A percentile compares a stretch with the other conserved stretches of the same genome.
Evolutionary conservation across 2,888 invertebrate species (phyloP).

Genomic region (Rotaria magnacalcarata): DNA sequence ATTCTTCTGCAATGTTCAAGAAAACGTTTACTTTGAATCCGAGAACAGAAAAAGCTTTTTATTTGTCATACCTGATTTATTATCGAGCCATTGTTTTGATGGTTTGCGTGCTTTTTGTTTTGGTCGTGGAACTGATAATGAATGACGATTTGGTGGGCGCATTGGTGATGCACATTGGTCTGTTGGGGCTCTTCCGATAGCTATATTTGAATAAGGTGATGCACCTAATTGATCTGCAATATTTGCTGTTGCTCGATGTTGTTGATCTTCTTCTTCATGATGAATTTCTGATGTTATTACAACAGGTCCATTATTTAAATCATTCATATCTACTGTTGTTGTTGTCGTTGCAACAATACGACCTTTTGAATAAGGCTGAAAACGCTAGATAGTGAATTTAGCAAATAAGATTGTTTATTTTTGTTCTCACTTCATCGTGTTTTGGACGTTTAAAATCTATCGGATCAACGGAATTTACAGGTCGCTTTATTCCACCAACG

Average conservation of each 20-base stretch:
- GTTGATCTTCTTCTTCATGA: constrained; percentile 24
- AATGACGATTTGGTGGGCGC: background rate
- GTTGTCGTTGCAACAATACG: constrained; percentile 39
- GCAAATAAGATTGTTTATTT: no score
- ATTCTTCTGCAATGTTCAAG: background rate
- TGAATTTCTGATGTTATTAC: constrained; percentile 43
- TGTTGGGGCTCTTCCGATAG: background rate
- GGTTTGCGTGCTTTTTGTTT: constrained; percentile 34
- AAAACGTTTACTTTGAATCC: background rate
- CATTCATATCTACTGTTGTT: constrained; percentile 39
- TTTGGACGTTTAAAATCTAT: background rate
- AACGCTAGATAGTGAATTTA: background rate
- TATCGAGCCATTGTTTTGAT: constrained; percentile 1
- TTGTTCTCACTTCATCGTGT: background rate
- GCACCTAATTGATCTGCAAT: background rate
- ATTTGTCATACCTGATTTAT: constrained; percentile 2
- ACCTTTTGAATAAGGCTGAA: background rate
- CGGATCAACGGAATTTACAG: background rate
- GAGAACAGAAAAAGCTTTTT: background rate
- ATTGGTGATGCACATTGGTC: background rate
- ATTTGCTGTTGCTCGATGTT: background rate
- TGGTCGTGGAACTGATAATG: background rate
- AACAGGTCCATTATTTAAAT: constrained; percentile 39
- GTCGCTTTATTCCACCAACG: background rate
- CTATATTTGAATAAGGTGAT: background rate